phyloP scores from a whole-genome alignment of 2,888 invertebrate genomes.

The Sclerodermus sp. region DNA sequence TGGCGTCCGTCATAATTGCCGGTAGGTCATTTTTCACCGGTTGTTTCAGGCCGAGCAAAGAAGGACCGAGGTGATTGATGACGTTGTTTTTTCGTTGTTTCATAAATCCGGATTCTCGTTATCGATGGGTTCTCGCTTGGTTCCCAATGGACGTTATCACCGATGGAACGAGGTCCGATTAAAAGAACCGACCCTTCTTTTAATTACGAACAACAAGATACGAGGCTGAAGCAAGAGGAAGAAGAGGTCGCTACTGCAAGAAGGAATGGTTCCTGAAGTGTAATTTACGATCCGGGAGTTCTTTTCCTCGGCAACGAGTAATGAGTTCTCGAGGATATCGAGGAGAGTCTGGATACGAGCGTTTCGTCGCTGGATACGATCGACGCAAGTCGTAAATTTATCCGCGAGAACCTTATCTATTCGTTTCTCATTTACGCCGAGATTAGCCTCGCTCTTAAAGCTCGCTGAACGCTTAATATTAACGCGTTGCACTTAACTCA shows the following conservation, averaged over 20 bases:
- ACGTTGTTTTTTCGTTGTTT: slow-evolving; percentile 30
- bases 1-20: slow-evolving; percentile 40
- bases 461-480: no score
- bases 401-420: neutral
- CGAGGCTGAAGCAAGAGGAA: slow-evolving; percentile 1
- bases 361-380: neutral
- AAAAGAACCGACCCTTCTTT: slow-evolving; percentile 12
- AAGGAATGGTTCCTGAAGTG: slow-evolving; percentile 18
- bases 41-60: slow-evolving; percentile 27
- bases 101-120: slow-evolving; percentile 36
- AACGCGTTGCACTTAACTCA: no score
- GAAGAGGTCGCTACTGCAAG: slow-evolving; percentile 1
- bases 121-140: slow-evolving; percentile 29
- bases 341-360: no score
- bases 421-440: neutral
- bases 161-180: slow-evolving; percentile 18
- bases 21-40: slow-evolving; percentile 44
- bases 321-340: slow-evolving; percentile 26
- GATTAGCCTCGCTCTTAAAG: no score
- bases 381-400: neutral
- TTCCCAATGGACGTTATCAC: slow-evolving; percentile 17
- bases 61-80: slow-evolving; percentile 36
- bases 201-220: slow-evolving; percentile 23
- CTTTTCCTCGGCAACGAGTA: slow-evolving; percentile 7
- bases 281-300: slow-evolving; percentile 23